These are phyloP conservation scores for Deilephila elpenor DNA, from an alignment of 2,888 invertebrate species.

Conservation along the genomic window DNA sequence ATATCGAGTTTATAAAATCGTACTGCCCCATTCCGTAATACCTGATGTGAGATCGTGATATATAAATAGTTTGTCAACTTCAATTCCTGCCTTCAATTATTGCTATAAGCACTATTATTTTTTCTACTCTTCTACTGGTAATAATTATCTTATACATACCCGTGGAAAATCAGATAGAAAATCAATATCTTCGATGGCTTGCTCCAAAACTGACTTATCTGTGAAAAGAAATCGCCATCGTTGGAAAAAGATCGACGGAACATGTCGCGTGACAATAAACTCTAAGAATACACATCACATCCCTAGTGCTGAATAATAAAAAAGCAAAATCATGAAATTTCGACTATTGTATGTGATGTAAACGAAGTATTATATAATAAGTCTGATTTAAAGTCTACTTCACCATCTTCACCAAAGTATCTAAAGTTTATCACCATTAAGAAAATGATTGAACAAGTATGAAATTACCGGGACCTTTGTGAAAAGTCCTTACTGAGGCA, in stretches of 20 bases:
- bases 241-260: conserved; percentile 44
- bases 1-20: no score
- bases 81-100: no score
- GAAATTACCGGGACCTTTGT: no score
- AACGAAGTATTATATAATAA: not conserved
- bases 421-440: no score
- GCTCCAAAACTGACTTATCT: conserved; percentile 88
- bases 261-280: conserved; percentile 60
- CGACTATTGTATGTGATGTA: not conserved
- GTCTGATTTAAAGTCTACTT: not conserved
- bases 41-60: no score
- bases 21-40: no score
- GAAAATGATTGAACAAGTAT: no score
- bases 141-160: conserved; percentile 59
- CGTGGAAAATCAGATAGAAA: conserved; percentile 85
- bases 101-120: no score
- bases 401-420: not conserved
- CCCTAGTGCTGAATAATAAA: conserved; percentile 62
- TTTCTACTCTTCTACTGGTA: not conserved
- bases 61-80: no score
- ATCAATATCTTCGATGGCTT: conserved; percentile 86
- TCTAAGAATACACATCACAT: conserved; percentile 47
- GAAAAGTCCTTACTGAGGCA: no score
- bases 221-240: conserved; percentile 56
- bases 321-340: conserved; percentile 44